These are phyloP conservation scores for Conchocele bisecta DNA, from an alignment of 2,888 invertebrate species.

Conservation along the genomic window DNA sequence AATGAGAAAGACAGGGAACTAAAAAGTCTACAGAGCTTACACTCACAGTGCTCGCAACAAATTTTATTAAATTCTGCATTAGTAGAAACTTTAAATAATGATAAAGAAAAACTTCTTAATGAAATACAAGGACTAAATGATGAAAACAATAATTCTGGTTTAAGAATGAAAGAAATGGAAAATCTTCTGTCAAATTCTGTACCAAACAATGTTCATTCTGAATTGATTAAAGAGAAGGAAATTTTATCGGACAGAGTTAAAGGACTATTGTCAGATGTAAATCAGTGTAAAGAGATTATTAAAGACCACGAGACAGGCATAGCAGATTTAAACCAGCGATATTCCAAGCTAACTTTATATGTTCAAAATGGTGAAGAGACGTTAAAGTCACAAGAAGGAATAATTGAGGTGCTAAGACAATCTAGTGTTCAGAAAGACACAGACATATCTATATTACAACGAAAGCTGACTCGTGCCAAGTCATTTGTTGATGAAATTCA, in stretches of 20 bases:
- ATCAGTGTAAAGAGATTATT: constrained; percentile 39
- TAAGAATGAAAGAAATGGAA: constrained; percentile 22
- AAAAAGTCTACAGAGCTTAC: no score
- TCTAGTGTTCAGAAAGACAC: constrained; percentile 60
- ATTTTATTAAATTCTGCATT: no score
- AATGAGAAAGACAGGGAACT: constrained; percentile 18
- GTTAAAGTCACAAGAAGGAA: constrained; percentile 48
- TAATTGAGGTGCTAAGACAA: constrained; percentile 59
- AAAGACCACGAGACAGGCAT: constrained; percentile 58
- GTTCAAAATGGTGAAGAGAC: constrained; percentile 46
- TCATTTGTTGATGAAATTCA: constrained; percentile 59
- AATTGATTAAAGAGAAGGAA: constrained; percentile 57
- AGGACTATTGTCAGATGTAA: constrained; percentile 54
- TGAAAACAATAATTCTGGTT: constrained; percentile 14
- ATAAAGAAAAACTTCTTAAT: constrained; percentile 35
- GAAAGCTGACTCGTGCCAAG: constrained; percentile 56
- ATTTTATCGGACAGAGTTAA: constrained; percentile 52
- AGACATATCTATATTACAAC: constrained; percentile 51
- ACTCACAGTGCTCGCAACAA: no score
- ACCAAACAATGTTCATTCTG: constrained; percentile 1
- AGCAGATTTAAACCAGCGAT: constrained; percentile 60
- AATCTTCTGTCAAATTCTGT: no score
- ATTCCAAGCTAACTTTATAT: constrained; percentile 39
- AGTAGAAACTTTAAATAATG: no score
- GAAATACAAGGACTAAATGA: constrained; percentile 29